Evolutionary conservation across 2,888 invertebrate genomes (phyloP).

Genomic region (Gasteruption jaculator): DNA sequence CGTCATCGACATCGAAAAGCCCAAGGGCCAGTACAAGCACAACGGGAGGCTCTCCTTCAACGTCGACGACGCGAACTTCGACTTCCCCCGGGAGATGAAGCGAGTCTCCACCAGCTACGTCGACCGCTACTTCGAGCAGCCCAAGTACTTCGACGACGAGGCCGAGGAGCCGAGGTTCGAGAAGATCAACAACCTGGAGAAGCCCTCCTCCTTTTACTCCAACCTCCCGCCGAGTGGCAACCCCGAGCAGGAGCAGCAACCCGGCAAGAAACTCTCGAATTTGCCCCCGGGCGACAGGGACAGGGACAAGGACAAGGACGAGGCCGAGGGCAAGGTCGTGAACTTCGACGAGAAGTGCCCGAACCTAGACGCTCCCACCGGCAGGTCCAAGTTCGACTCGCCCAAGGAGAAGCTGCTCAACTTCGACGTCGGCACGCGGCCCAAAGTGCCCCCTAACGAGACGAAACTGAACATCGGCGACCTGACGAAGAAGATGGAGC

Average conservation of each 20-base stretch:
- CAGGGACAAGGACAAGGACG: conserved; percentile 9
- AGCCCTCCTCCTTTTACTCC: conserved; percentile 30
- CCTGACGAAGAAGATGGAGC: conserved; percentile 35
- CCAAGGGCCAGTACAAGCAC: conserved; percentile 24
- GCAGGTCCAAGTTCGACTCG: conserved; percentile 31
- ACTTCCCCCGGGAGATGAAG: conserved; percentile 36
- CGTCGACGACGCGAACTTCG: conserved; percentile 32
- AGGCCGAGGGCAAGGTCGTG: conserved; percentile 20
- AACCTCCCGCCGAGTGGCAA: no score
- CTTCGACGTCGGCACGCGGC: conserved; percentile 37
- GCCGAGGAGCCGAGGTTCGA: conserved; percentile 31
- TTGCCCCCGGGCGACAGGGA: conserved; percentile 27
- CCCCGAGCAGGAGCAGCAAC: conserved; percentile 36
- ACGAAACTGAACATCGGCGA: conserved; percentile 33
- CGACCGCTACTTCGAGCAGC: conserved; percentile 47
- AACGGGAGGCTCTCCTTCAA: conserved; percentile 37
- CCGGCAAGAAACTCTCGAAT: conserved; percentile 28
- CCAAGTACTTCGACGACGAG: conserved; percentile 39
- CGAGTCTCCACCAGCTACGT: conserved; percentile 47
- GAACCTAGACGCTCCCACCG: conserved; percentile 27
- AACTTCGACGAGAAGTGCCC: conserved; percentile 26
- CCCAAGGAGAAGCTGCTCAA: conserved; percentile 31
- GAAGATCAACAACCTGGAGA: conserved; percentile 40
- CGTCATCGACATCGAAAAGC: conserved; percentile 20
- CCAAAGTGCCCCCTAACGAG: conserved; percentile 33